A percentile compares a stretch with the other conserved stretches of the same genome.
Conservation (phyloP, 2,888 invertebrate genomes). For the Linnaemya tessellans region DNA sequence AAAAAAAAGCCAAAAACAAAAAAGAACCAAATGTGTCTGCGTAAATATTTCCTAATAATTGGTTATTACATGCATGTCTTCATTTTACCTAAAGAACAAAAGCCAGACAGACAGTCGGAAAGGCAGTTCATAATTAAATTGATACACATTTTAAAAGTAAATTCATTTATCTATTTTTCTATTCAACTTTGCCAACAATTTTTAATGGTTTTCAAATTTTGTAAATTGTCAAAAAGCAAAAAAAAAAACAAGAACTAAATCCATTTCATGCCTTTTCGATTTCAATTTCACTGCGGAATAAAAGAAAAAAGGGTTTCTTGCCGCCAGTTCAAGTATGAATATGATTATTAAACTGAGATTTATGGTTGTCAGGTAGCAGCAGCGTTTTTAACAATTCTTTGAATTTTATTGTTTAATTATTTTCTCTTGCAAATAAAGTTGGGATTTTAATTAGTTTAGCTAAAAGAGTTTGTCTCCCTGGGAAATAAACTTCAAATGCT, state of each 20-base stretch:
- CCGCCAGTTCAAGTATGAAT: not conserved
- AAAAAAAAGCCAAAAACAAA: not conserved
- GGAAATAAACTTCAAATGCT: constrained; percentile 10
- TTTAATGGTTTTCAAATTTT: constrained; percentile 67
- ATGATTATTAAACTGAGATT: constrained; percentile 58
- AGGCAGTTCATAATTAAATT: constrained; percentile 59
- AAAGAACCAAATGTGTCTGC: constrained; percentile 7
- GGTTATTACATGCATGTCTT: constrained; percentile 66
- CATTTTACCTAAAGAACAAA: constrained; percentile 5
- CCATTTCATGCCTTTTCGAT: constrained; percentile 55
- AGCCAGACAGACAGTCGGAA: not conserved
- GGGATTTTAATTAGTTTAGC: constrained; percentile 53
- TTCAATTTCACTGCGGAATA: not conserved
- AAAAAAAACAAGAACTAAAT: constrained; percentile 48
- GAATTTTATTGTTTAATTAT: constrained; percentile 37
- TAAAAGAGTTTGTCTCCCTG: constrained; percentile 12
- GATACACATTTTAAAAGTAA: constrained; percentile 50
- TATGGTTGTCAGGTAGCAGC: constrained; percentile 58
- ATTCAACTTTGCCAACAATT: constrained; percentile 48
- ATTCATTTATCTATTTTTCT: constrained; percentile 1
- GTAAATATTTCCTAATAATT: constrained; percentile 53
- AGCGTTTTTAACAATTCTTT: constrained; percentile 36
- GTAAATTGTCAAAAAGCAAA: constrained; percentile 31
- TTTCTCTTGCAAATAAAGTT: constrained; percentile 8
- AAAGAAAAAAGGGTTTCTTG: constrained; percentile 23